These are phyloP conservation scores for human DNA, from an alignment of 2,113 vertebrate genomes.

Conservation along the genomic window DNA sequence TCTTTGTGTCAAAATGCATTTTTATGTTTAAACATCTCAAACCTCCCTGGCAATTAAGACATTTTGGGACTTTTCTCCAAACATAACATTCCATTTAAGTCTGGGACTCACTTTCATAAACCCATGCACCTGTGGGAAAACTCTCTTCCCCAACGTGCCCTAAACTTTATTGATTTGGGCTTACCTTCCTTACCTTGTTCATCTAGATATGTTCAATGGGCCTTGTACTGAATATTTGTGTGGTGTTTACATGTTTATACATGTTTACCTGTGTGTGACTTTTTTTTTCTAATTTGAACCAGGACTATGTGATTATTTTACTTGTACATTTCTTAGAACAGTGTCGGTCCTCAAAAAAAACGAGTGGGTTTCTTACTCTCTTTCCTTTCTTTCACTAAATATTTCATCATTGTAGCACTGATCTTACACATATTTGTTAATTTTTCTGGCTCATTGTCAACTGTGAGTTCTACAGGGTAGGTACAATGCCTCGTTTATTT, in stretches of 20 bases:
- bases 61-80: neutral
- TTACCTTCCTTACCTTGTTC: neutral
- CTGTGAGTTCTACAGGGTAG: neutral
- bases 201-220: neutral
- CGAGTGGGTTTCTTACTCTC: neutral
- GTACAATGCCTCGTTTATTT: neutral
- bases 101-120: neutral
- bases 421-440: neutral
- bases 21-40: neutral
- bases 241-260: neutral
- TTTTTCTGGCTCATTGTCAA: neutral
- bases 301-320: neutral
- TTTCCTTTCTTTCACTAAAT: neutral
- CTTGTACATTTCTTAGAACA: neutral
- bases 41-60: neutral
- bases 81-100: neutral
- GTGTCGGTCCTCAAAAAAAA: neutral
- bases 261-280: neutral
- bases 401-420: neutral
- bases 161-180: neutral
- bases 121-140: neutral
- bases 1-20: neutral
- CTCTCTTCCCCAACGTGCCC: neutral
- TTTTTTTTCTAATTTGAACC: neutral
- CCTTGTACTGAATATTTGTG: neutral